Base-by-base conservation (phyloP, 92 coral and sea anemone species). In the Nematostella vectensis region DNA sequence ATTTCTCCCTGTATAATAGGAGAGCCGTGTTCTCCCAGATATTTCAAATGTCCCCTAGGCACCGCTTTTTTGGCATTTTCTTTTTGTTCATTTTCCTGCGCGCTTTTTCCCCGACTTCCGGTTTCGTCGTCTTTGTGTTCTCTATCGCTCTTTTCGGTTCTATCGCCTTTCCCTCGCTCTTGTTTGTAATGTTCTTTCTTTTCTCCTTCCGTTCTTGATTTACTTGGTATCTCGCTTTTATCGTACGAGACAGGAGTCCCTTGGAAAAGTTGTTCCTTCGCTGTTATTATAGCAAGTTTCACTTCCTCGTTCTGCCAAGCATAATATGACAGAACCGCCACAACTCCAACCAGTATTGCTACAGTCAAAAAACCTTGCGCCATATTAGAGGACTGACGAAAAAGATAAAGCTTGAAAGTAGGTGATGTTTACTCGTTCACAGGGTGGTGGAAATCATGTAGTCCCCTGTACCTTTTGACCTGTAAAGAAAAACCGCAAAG, bases 11-110 rank as follows among this genome's bases (percentile, higher is more conserved):
- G 73, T 20, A 42, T 49, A 3, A 91, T 65, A 6, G 69, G 66
- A 13, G 95, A 55, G 13, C 98, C 93, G 59, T 91, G 98, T 45
- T 91, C 87, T 3, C 98, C 98, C 31, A 91, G 82, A 42, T 81
- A 69, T 45, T 83, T 83, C 61, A 81, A 58, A 68, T 91, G 98
- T 18, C 95, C 88, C 43, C 16, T 59, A 3, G 71, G 88, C 2
- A 55, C 50, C 45, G 53, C 63, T 23, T 26, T 11, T 19, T 52
- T n/a, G 50, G 31, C 37, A 9, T 25, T 13, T 26, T 25, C 40
- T 1, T 57, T 22, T 27, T 52, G 22, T 23, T 55, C 60, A 33
- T 24, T 55, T 63, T 71, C 44, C 29, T 53, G 31, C 40, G 50
- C 64, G 61, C 50, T 67, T 65, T 60, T 27, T 25, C 22, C 13